A percentile compares a stretch with the other conserved stretches of the same genome.
These are phyloP conservation scores for Chloropsis hardwickii DNA, from an alignment of 2,113 vertebrate genomes.

Conservation along the genomic window DNA sequence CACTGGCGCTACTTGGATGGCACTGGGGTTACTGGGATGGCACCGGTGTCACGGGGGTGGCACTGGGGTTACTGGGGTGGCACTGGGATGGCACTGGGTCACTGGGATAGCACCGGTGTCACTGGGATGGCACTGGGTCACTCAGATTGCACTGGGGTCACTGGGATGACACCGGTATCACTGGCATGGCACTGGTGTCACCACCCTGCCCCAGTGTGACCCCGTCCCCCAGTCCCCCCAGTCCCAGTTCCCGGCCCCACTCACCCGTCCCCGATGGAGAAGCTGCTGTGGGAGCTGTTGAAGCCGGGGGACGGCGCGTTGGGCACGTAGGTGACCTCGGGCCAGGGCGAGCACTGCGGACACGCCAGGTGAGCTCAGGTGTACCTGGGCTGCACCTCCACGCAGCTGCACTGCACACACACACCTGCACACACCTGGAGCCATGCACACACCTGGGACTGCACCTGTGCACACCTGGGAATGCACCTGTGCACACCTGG, in stretches of 20 bases:
- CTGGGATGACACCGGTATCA: too few species aligned
- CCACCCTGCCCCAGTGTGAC: background rate
- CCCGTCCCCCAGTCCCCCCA: too few species aligned
- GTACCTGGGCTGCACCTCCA: background rate
- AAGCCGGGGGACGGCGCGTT: slow-evolving; percentile 91
- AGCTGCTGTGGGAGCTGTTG: slow-evolving; percentile 89
- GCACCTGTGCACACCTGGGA: background rate
- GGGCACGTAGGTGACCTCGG: slow-evolving; percentile 89
- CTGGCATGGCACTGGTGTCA: too few species aligned
- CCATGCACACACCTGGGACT: background rate
- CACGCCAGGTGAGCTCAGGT: background rate
- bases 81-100: too few species aligned
- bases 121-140: too few species aligned
- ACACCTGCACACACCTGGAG: background rate
- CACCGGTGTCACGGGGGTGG: background rate
- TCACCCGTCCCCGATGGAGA: slow-evolving; percentile 89
- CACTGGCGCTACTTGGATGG: background rate
- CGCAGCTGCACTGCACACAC: background rate
- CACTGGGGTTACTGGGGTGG: too few species aligned
- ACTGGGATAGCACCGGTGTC: too few species aligned
- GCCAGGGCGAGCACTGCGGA: slow-evolving; percentile 88
- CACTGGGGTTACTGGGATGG: background rate
- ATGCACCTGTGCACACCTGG: background rate
- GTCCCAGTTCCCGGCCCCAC: background rate
- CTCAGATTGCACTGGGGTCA: too few species aligned